Evolutionary conservation across 2,113 vertebrate species (phyloP).

Genomic region (Apaloderma vittatum): DNA sequence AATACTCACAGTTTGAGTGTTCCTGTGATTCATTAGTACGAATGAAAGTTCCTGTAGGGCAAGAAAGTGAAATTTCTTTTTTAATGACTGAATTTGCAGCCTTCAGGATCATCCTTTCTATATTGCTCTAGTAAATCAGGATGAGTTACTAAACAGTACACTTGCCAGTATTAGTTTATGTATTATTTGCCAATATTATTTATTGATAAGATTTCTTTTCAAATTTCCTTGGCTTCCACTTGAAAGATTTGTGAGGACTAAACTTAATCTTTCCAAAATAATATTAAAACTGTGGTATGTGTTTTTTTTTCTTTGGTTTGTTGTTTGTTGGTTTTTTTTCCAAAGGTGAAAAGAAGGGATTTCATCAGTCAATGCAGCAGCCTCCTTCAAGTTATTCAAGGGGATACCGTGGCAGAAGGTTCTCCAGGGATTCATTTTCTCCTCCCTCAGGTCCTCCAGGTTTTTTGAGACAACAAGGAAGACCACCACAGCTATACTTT

Average conservation of each 20-base stretch:
- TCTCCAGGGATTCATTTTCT: conserved; percentile 30
- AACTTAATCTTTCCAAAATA: background rate
- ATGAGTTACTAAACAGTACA: background rate
- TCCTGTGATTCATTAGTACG: background rate
- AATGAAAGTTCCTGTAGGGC: background rate
- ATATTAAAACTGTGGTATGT: background rate
- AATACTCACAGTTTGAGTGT: background rate
- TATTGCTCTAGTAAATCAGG: background rate
- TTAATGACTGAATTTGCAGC: background rate
- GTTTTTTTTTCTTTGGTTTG: background rate
- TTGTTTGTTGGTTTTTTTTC: background rate
- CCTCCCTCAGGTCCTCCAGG: background rate
- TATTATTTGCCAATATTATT: background rate
- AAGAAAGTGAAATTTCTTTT: background rate
- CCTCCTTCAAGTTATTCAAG: conserved; percentile 34
- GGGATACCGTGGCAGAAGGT: conserved; percentile 48
- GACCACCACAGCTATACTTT: conserved; percentile 25
- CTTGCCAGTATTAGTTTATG: background rate
- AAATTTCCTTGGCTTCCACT: background rate
- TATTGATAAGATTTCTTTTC: background rate
- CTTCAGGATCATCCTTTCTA: background rate
- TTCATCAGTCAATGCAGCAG: conserved; percentile 37
- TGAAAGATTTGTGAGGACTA: background rate
- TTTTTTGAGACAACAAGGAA: conserved; percentile 1
- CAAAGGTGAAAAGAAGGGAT: conserved; percentile 61